Conservation (phyloP, 2,888 invertebrate genomes). For the Brachypalpus laphriformis region DNA sequence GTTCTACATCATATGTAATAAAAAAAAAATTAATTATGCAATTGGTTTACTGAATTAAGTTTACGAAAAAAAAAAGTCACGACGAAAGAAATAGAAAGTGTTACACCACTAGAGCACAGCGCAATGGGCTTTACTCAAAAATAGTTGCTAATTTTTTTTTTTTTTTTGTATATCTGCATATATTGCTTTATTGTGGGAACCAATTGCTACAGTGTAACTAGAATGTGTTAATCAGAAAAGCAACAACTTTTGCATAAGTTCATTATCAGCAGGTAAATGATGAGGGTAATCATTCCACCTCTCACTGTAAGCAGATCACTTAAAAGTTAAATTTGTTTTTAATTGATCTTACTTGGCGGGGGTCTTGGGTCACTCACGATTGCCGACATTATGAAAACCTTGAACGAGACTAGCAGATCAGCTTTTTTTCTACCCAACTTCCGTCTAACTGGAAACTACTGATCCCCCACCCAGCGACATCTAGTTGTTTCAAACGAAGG, state of each 20-base stretch:
- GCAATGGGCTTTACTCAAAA: conserved; percentile 30
- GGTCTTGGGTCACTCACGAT: conserved; percentile 7
- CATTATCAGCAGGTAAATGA: conserved; percentile 42
- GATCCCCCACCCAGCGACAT: neutral
- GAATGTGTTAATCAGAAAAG: conserved; percentile 44
- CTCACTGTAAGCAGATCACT: neutral
- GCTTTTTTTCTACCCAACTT: conserved; percentile 54
- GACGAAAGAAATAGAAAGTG: conserved; percentile 66
- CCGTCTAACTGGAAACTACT: conserved; percentile 49
- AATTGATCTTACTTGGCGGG: conserved; percentile 4
- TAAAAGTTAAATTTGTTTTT: conserved; percentile 1
- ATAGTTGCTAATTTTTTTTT: conserved; percentile 53
- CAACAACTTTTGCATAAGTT: conserved; percentile 40
- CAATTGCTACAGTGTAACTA: conserved; percentile 28
- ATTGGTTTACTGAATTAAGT: conserved; percentile 50
- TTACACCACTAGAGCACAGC: conserved; percentile 35
- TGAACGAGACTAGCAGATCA: conserved; percentile 36
- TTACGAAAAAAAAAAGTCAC: conserved; percentile 39
- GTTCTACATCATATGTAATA: conserved; percentile 40
- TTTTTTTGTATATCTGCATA: too few species aligned
- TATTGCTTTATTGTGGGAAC: conserved; percentile 40
- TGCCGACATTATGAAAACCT: conserved; percentile 15
- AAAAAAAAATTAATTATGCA: conserved; percentile 55
- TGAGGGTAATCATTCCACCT: conserved; percentile 1
- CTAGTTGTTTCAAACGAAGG: conserved; percentile 1